Percentiles rank a stretch among this genome's conserved stretches.
phyloP scores from a whole-genome alignment of 2,888 invertebrate genomes.

The Standfussiana lucernea region DNA sequence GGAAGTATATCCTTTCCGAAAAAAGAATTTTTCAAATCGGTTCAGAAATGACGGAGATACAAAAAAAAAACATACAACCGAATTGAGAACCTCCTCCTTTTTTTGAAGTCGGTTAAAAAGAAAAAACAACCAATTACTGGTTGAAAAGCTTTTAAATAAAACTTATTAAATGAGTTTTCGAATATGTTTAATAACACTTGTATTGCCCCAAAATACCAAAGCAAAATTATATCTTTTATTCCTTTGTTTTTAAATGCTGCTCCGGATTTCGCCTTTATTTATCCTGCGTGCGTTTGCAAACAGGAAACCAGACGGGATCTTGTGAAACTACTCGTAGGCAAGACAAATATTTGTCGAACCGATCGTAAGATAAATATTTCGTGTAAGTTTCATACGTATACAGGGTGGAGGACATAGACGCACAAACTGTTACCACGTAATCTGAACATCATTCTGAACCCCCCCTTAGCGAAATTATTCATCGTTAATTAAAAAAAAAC shows the following conservation, averaged over 20 bases:
- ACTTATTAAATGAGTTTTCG: not conserved
- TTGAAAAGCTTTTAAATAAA: not conserved
- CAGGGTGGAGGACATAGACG: no score
- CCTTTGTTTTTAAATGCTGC: not conserved
- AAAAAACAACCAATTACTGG: no score
- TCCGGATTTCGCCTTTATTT: slow-evolving; percentile 23
- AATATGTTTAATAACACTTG: not conserved
- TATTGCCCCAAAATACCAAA: not conserved
- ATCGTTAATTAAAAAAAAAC: no score
- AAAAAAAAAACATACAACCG: no score
- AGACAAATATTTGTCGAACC: slow-evolving; percentile 24
- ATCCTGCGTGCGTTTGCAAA: not conserved
- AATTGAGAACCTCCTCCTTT: no score
- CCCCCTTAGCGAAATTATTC: no score
- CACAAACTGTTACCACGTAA: no score
- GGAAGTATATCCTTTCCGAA: no score
- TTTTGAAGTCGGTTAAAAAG: no score
- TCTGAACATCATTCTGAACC: no score
- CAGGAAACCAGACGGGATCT: slow-evolving; percentile 14
- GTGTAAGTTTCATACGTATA: not conserved
- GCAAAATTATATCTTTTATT: not conserved
- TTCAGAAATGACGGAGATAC: no score
- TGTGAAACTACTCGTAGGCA: slow-evolving; percentile 15
- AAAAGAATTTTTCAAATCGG: no score
- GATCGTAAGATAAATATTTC: slow-evolving; percentile 31